These are phyloP conservation scores for Amniataba percoides DNA, from an alignment of 2,797 vertebrate species.

Conservation along the genomic window DNA sequence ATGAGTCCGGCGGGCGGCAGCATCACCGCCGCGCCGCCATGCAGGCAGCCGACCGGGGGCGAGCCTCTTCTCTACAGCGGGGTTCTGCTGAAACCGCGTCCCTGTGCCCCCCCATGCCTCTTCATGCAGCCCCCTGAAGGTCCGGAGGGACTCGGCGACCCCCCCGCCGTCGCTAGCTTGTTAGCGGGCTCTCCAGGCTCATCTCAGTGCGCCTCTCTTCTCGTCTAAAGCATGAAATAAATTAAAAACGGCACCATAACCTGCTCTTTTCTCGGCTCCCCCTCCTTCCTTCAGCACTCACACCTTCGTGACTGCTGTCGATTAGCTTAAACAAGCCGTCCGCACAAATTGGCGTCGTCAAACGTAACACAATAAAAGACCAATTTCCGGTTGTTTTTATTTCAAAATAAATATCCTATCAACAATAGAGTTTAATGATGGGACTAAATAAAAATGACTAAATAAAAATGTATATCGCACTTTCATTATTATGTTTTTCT, in stretches of 20 bases:
- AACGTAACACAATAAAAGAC: background rate
- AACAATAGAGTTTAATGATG: background rate
- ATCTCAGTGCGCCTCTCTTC: background rate
- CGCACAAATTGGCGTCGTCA: background rate
- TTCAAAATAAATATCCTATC: slow-evolving; percentile 36
- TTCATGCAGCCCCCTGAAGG: background rate
- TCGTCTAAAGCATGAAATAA: too few relatives aligned
- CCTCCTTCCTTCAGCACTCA: background rate
- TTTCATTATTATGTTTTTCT: background rate
- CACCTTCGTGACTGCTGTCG: slow-evolving; percentile 4
- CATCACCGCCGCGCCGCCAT: slow-evolving; percentile 58
- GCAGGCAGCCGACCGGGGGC: slow-evolving; percentile 19
- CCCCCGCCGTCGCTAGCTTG: slow-evolving; percentile 26
- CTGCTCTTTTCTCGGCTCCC: too few relatives aligned
- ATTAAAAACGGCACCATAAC: too few relatives aligned
- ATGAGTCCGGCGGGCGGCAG: slow-evolving; percentile 20
- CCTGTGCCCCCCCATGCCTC: slow-evolving; percentile 14
- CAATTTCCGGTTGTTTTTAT: slow-evolving; percentile 32
- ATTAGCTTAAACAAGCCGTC: slow-evolving; percentile 10
- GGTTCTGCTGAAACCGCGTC: background rate
- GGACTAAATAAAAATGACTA: background rate
- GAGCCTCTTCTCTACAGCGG: slow-evolving; percentile 23
- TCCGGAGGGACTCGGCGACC: background rate
- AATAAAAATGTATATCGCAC: too few relatives aligned
- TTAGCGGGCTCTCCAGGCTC: slow-evolving; percentile 5